Evolutionary conservation across 2,888 invertebrate genomes (phyloP), one percentile per base, ranked within the genome.

Genomic region (Netelia inedita): DNA sequence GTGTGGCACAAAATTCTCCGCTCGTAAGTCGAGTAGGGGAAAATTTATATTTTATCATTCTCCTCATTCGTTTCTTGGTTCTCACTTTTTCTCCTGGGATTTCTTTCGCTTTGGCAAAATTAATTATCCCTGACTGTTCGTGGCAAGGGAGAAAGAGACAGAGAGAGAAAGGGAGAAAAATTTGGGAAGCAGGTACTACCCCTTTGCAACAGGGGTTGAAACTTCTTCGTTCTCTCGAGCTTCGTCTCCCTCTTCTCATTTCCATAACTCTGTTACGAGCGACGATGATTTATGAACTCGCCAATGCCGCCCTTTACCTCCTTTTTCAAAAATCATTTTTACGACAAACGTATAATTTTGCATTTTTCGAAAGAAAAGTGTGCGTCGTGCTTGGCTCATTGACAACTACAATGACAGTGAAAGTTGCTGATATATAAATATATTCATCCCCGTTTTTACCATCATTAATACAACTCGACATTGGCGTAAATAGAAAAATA

Each of bases 141-240:
- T 35, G 35, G 35, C 35, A 35, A 35, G 35, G 6, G 35, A 35
- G 6, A 35, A 6, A 35, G 35, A 35, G 35, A n/a, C 5, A 21
- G 46, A 10, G 19, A 41, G 63, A 79, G 65, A 23, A 6, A 6
- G 28, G 35, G 35, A 53, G 14, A 71, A 16, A 81, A 76, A 75
- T 55, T 79, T 66, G 69, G 53, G 50, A 59, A 66, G 75, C 80
- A 50, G 83, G 80, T 85, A 84, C 83, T 80, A 35, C 35, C 35
- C 35, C 35, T 35, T 35, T 35, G 35, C 35, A 35, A 35, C 35
- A 35, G 35, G 35, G 35, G 35, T 35, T 35, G 21, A 46, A 46
- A 43, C 23, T 46, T 72, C 43, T 72, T 43, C 41, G 3, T 66
- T 43, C 19, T 16, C 19, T 43, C 66, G 9, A 43, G 19, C 43